Evolutionary conservation across 2,797 vertebrate genomes (phyloP).

Genomic region (Telmatherina bonti): DNA sequence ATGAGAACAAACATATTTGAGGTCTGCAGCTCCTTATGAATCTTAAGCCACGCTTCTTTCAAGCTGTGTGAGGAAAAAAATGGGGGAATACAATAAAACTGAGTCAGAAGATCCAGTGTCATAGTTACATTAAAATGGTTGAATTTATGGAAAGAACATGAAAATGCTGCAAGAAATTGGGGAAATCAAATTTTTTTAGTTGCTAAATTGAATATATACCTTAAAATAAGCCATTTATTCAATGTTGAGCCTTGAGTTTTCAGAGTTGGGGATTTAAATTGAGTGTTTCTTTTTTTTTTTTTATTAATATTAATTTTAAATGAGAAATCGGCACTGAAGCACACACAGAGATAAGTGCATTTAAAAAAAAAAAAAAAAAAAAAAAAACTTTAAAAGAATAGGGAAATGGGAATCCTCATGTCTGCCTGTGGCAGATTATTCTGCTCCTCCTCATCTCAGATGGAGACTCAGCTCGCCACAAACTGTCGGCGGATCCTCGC

Average conservation of each 20-base stretch:
- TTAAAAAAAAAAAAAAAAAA: too few species aligned
- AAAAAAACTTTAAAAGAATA: slow-evolving; percentile 17
- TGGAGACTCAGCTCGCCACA: slow-evolving; percentile 29
- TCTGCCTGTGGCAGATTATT: slow-evolving; percentile 24
- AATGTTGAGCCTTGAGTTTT: background rate
- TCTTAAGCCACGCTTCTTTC: slow-evolving; percentile 13
- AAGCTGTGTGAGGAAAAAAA: slow-evolving; percentile 14
- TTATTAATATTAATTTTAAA: background rate
- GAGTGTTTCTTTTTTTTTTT: too few species aligned
- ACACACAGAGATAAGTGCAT: slow-evolving; percentile 5
- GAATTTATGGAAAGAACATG: background rate
- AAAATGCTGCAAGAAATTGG: background rate
- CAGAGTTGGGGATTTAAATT: background rate
- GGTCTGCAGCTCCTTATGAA: slow-evolving; percentile 22
- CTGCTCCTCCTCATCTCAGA: slow-evolving; percentile 42
- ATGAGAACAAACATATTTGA: slow-evolving; percentile 13
- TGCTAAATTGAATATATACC: background rate
- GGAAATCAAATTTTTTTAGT: background rate
- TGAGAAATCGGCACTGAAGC: background rate
- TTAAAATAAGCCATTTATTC: background rate
- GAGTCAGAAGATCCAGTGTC: background rate
- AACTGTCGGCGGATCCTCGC: slow-evolving; percentile 25
- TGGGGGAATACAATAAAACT: background rate
- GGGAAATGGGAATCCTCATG: slow-evolving; percentile 38
- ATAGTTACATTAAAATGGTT: background rate